phyloP scores from a whole-genome alignment of 2,113 vertebrate genomes.

The Gila orcuttii region DNA sequence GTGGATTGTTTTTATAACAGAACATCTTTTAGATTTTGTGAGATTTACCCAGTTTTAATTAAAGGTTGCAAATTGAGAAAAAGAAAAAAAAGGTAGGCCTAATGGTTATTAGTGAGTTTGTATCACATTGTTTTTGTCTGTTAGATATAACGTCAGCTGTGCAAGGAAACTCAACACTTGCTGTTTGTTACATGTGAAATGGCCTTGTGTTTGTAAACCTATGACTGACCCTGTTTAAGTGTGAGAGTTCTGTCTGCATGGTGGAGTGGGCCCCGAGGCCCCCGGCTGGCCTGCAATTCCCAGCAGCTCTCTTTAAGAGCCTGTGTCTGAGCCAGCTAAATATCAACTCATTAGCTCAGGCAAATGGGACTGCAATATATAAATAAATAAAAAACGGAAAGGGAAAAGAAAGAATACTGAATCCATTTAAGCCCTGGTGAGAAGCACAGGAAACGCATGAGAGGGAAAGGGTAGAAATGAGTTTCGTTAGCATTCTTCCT shows the following conservation, averaged over 20 bases:
- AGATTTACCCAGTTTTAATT: neutral
- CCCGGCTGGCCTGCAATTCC: constrained; percentile 25
- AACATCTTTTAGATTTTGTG: neutral
- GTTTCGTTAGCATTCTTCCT: neutral
- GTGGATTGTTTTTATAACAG: too few species aligned
- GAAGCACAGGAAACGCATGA: neutral
- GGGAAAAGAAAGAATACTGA: constrained; percentile 24
- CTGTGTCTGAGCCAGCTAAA: constrained; percentile 45
- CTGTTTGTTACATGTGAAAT: neutral
- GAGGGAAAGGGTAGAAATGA: neutral
- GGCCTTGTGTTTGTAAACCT: constrained; percentile 25
- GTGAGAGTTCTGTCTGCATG: constrained; percentile 48
- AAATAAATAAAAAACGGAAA: constrained; percentile 4
- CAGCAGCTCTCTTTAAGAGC: constrained; percentile 34
- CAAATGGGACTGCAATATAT: constrained; percentile 45
- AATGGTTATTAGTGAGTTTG: neutral
- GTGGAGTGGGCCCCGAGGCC: constrained; percentile 39
- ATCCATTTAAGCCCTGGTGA: neutral
- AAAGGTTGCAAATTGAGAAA: neutral
- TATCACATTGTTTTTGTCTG: neutral
- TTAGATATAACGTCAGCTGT: neutral
- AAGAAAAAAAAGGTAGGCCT: too few species aligned
- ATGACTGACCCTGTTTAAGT: constrained; percentile 28
- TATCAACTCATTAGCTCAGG: constrained; percentile 54
- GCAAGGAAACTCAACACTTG: neutral